phyloP scores from a whole-genome alignment of 2,888 invertebrate genomes.

The Caenorhabditis sp. region DNA sequence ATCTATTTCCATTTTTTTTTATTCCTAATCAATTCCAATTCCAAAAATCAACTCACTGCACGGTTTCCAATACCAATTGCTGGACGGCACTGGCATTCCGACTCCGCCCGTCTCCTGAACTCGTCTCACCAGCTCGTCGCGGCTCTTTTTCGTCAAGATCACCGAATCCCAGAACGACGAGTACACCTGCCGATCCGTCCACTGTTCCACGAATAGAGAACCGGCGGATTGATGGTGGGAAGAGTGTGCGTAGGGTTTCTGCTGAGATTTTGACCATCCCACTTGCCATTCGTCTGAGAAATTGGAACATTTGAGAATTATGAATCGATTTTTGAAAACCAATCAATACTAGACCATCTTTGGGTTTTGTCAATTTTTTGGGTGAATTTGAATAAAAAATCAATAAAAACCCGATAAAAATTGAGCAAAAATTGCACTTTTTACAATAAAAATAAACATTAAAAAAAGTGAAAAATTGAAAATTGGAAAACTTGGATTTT shows the following conservation, averaged over 20 bases:
- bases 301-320: no score
- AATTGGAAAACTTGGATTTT: no score
- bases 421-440: background rate
- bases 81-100: slow-evolving; percentile 15
- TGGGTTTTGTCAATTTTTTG: no score
- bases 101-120: background rate
- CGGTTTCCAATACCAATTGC: slow-evolving; percentile 55
- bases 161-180: slow-evolving; percentile 66
- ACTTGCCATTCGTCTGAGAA: slow-evolving; percentile 61
- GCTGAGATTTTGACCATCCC: slow-evolving; percentile 59
- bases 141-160: slow-evolving; percentile 45
- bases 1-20: slow-evolving; percentile 13
- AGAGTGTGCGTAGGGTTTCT: slow-evolving; percentile 44
- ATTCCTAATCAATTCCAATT: background rate
- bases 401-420: no score
- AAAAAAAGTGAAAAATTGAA: no score
- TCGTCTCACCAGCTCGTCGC: background rate
- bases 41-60: slow-evolving; percentile 29
- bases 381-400: no score
- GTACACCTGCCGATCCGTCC: slow-evolving; percentile 21
- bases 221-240: slow-evolving; percentile 11
- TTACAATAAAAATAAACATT: background rate
- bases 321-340: no score
- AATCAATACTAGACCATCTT: no score
- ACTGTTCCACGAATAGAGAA: slow-evolving; percentile 52